These are phyloP conservation scores for Acanthisitta chloris DNA, from an alignment of 2,113 vertebrate species.

Conservation along the genomic window DNA sequence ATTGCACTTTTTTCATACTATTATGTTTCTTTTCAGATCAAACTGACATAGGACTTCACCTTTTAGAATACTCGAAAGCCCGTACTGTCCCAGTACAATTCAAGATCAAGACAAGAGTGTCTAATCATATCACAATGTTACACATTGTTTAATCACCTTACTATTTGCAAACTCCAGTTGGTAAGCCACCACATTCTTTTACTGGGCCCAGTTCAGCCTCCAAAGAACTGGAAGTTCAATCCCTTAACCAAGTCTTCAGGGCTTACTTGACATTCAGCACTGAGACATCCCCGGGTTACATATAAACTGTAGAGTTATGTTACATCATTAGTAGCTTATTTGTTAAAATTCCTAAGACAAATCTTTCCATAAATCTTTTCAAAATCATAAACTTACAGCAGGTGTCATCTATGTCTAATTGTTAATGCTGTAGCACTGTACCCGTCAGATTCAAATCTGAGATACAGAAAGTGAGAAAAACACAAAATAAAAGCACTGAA, in stretches of 20 bases:
- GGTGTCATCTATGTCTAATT: background rate
- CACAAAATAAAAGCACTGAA: background rate
- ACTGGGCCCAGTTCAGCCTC: background rate
- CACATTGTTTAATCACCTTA: background rate
- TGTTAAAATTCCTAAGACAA: background rate
- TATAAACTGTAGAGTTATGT: background rate
- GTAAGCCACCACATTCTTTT: background rate
- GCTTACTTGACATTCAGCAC: background rate
- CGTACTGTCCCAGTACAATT: background rate
- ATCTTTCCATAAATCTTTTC: background rate
- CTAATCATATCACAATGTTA: background rate
- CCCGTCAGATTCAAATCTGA: background rate
- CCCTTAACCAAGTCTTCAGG: background rate
- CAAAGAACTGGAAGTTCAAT: background rate
- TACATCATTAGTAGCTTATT: background rate
- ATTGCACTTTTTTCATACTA: background rate
- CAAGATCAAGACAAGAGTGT: background rate
- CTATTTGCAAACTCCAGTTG: background rate
- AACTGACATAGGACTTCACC: background rate
- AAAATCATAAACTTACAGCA: background rate
- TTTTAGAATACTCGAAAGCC: background rate
- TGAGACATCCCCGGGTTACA: background rate
- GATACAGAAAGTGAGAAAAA: background rate
- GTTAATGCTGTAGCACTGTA: background rate
- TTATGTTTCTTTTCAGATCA: background rate